A percentile compares a stretch with the other conserved stretches of the same genome.
Evolutionary conservation across 2,113 vertebrate genomes (phyloP).

Genomic region (Carollia perspicillata): DNA sequence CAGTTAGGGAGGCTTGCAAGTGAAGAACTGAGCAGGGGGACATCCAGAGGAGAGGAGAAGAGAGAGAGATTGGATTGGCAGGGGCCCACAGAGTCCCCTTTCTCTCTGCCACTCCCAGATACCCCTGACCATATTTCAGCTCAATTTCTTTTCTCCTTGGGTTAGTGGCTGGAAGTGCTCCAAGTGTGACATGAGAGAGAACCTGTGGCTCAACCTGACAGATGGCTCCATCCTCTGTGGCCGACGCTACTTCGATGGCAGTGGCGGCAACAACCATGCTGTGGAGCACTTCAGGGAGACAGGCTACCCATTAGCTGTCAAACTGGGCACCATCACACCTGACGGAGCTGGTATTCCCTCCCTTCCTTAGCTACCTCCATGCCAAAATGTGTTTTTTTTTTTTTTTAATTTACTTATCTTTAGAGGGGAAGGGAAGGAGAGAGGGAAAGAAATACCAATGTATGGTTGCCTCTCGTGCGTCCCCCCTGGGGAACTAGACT

Average conservation of each 20-base stretch:
- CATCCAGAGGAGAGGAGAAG: not conserved
- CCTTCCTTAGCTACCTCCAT: not conserved
- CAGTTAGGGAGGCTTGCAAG: not conserved
- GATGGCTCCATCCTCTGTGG: constrained; percentile 96
- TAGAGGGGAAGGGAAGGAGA: too few species aligned
- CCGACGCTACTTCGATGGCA: constrained; percentile 96
- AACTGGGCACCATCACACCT: constrained; percentile 97
- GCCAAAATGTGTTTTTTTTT: not conserved
- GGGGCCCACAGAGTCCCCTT: not conserved
- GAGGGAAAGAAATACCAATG: too few species aligned
- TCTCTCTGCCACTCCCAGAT: not conserved
- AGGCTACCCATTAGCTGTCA: constrained; percentile 94
- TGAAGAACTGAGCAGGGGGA: not conserved
- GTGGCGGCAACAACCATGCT: constrained; percentile 96
- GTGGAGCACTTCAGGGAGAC: constrained; percentile 93
- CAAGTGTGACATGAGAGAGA: constrained; percentile 96
- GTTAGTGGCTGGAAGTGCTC: constrained; percentile 95
- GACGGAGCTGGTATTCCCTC: constrained; percentile 91
- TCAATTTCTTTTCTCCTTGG: not conserved
- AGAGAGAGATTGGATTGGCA: not conserved
- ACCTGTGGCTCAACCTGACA: constrained; percentile 97
- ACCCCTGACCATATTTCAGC: not conserved
- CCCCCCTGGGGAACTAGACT: too few species aligned
- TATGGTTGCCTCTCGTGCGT: too few species aligned
- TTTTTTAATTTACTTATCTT: too few species aligned